phyloP scores from a whole-genome alignment of 2,797 vertebrate genomes.

The Lepidocolaptes lacrymiger region DNA sequence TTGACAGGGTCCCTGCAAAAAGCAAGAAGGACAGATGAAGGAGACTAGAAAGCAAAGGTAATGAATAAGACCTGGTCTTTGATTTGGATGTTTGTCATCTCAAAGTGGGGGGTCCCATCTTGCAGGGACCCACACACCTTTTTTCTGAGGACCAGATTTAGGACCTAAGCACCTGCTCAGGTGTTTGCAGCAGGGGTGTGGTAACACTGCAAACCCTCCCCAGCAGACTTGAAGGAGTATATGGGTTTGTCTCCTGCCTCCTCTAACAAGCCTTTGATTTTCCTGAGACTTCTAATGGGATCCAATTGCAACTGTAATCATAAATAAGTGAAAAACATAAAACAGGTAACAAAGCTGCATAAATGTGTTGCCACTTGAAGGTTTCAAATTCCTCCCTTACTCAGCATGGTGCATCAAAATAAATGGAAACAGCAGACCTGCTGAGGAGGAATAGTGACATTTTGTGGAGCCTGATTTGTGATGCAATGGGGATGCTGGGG shows the following conservation, averaged over 20 bases:
- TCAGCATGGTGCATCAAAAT: background rate
- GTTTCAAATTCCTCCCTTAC: constrained; percentile 13
- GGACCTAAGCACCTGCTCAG: background rate
- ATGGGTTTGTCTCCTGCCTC: background rate
- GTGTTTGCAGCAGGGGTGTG: background rate
- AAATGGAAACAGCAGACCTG: constrained; percentile 35
- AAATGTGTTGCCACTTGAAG: constrained; percentile 33
- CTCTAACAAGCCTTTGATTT: constrained; percentile 13
- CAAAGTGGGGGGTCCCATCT: fast-evolving
- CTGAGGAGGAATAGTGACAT: constrained; percentile 41
- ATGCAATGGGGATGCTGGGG: constrained; percentile 40
- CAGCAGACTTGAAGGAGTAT: background rate
- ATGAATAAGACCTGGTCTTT: background rate
- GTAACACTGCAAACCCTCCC: background rate
- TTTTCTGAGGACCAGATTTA: background rate
- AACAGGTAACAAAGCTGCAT: background rate
- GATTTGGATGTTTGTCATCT: background rate
- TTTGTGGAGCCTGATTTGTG: background rate
- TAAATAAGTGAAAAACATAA: constrained; percentile 53
- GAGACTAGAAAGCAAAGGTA: constrained; percentile 17
- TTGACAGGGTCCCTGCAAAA: background rate
- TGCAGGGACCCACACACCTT: background rate
- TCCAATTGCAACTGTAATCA: background rate
- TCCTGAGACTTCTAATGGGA: constrained; percentile 8
- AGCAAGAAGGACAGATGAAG: constrained; percentile 28